Base-by-base conservation (phyloP, 1,140 invertebrate species). In the Patella vulgata region DNA sequence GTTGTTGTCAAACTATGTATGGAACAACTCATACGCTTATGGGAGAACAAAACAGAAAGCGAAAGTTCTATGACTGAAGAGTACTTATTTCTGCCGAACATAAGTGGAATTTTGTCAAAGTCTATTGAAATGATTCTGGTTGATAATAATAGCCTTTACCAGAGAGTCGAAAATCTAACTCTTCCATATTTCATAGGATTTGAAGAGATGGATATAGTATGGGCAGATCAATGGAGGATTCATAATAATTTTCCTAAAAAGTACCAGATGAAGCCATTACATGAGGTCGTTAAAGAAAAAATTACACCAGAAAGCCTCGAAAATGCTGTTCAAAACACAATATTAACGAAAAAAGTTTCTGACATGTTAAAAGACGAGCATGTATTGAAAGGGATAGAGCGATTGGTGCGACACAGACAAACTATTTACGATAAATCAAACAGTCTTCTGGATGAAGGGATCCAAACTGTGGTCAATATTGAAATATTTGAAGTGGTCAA, bases 81-180 rank as follows among this genome's bases (percentile, higher is more conserved):
- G n/a, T n/a, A n/a, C 5, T 51, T 79, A 11, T 75, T 65, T 66
- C 52, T 79, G 0, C 75, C 72, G 17, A 64, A 58, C 25, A n/a
- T 55, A 27, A 33, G 63, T 6, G 17, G 60, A 19, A 39, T 28
- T 12, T 23, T 74, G 4, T 14, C 36, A 8, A 33, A 47, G 23
- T 67, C 73, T 31, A 66, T 14, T 31, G 21, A 58, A 36, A 19
- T 75, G 5, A 42, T 70, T 31, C 57, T 66, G 27, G 50, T 58
- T n/a, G 44, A 75, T 30, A 60, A 59, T 27, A 3, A n/a, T 1
- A 12, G 0, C 0, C 50, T 70, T 17, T 21, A 62, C 3, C 11
- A 51, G 3, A 33, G 54, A 36, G 31, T 72, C 14, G 19, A 44
- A 21, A 40, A 58, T 2, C 36, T 60, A 19, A 30, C 42, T 9